Conservation (phyloP, 2,888 invertebrate genomes). For the Drosophila algonquin region DNA sequence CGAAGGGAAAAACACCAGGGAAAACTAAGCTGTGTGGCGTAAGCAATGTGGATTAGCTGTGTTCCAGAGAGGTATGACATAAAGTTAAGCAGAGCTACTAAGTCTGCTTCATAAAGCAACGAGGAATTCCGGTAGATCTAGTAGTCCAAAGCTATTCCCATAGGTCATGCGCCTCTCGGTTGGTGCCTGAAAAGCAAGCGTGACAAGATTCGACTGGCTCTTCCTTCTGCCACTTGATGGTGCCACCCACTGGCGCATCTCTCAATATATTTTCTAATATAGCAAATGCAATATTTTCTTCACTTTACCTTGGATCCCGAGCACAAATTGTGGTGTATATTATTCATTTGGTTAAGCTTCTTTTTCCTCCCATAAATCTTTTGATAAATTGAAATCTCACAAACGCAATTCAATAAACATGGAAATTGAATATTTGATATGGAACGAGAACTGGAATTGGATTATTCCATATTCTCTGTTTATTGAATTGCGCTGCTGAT, state of each 20-base stretch:
- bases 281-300: neutral
- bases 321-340: too few species aligned
- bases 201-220: too few species aligned
- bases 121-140: too few species aligned
- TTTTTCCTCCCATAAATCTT: neutral
- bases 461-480: neutral
- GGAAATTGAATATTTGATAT: neutral
- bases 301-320: too few species aligned
- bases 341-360: neutral
- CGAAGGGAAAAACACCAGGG: slow-evolving; percentile 22
- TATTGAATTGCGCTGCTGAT: neutral
- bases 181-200: too few species aligned
- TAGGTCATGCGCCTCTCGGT: too few species aligned
- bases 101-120: too few species aligned
- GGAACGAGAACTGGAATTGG: neutral
- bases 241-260: too few species aligned
- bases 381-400: neutral
- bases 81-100: too few species aligned
- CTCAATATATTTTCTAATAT: too few species aligned
- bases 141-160: too few species aligned
- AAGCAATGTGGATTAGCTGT: neutral
- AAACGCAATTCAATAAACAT: neutral
- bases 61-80: neutral
- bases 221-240: too few species aligned
- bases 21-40: neutral